phyloP scores from a whole-genome alignment of 2,797 vertebrate genomes.

The Varecia variegata region DNA sequence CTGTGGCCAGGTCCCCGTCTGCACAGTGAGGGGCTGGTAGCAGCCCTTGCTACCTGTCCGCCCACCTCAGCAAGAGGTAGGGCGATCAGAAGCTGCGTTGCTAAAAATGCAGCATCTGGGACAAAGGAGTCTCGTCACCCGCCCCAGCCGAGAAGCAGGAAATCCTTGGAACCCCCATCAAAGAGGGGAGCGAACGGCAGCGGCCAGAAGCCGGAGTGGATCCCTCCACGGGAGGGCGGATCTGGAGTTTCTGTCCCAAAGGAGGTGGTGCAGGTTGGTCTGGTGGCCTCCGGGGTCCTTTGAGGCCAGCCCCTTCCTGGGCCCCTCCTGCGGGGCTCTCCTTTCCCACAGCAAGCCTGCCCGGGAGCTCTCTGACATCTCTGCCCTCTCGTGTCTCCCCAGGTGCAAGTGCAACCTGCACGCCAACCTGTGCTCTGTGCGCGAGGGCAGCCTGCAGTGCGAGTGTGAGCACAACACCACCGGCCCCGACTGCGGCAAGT shows the following conservation, averaged over 20 bases:
- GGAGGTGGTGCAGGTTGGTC: neutral
- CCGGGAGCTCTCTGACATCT: neutral
- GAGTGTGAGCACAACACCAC: constrained; percentile 99
- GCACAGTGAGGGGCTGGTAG: neutral
- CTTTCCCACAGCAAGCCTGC: fast-evolving
- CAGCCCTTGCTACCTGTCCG: neutral
- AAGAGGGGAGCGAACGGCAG: fast-evolving
- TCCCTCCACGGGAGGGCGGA: fast-evolving
- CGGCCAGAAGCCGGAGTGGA: fast-evolving
- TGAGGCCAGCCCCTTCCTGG: neutral
- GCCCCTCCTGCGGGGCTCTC: neutral
- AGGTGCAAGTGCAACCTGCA: constrained; percentile 99
- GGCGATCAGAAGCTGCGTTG: neutral
- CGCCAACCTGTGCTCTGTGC: constrained; percentile 92
- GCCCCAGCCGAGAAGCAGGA: fast-evolving
- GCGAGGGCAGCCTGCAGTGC: constrained; percentile 95
- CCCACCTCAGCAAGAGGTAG: neutral
- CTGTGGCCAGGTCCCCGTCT: neutral
- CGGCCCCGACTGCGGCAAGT: constrained; percentile 96
- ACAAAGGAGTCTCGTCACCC: neutral
- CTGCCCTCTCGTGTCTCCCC: constrained; percentile 35
- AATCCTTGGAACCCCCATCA: neutral
- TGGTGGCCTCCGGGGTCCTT: neutral
- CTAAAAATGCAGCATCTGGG: neutral
- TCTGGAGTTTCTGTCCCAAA: neutral